A percentile compares a stretch with the other conserved stretches of the same genome.
These are phyloP conservation scores for Oceanites oceanicus DNA, from an alignment of 2,113 vertebrate species.

Conservation along the genomic window DNA sequence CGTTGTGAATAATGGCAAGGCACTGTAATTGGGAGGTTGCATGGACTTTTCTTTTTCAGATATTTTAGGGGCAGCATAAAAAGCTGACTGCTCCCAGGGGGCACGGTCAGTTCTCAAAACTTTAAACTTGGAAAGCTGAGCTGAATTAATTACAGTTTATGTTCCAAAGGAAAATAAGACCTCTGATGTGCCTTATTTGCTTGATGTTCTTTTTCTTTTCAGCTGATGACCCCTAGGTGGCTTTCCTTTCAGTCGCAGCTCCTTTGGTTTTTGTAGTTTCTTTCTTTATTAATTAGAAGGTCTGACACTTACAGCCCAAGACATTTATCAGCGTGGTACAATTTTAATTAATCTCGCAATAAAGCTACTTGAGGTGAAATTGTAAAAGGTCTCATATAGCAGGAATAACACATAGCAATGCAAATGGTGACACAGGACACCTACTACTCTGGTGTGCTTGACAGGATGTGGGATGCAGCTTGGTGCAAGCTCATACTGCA, in stretches of 20 bases:
- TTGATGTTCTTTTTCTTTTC: slow-evolving; percentile 16
- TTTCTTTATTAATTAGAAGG: slow-evolving; percentile 74
- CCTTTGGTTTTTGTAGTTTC: slow-evolving; percentile 55
- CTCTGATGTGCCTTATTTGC: slow-evolving; percentile 36
- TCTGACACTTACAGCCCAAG: slow-evolving; percentile 66
- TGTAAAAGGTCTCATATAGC: background rate
- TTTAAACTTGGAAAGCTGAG: slow-evolving; percentile 1
- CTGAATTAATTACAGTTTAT: slow-evolving; percentile 54
- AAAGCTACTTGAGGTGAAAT: background rate
- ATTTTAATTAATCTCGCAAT: slow-evolving; percentile 72
- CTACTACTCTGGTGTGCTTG: background rate
- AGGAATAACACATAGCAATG: background rate
- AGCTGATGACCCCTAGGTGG: background rate
- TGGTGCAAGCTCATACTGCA: background rate
- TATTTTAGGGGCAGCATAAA: slow-evolving; percentile 16
- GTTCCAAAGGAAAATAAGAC: background rate
- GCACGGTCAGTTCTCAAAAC: slow-evolving; percentile 2
- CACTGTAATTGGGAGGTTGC: background rate
- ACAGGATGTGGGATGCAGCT: background rate
- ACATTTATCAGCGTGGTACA: slow-evolving; percentile 66
- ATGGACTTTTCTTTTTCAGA: background rate
- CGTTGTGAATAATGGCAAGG: background rate
- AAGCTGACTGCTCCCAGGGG: slow-evolving; percentile 32
- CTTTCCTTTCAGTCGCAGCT: slow-evolving; percentile 40
- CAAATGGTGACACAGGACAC: background rate